These are phyloP conservation scores for Aphelinus atriplicis DNA, from an alignment of 1,140 invertebrate species.

Conservation along the genomic window DNA sequence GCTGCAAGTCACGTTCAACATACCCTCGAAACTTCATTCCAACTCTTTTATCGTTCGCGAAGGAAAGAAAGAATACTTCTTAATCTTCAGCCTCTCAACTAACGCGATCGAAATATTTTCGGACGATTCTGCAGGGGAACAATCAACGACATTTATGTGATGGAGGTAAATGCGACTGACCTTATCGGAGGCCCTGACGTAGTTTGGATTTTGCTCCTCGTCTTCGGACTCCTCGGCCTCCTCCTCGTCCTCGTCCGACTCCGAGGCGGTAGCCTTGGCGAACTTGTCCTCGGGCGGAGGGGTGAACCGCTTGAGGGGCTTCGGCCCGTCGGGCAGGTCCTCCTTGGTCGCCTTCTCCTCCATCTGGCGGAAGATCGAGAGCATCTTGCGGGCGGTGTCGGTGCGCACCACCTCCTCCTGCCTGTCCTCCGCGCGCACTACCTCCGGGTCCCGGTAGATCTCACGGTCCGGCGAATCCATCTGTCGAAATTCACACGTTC, in stretches of 20 bases:
- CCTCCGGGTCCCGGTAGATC: conserved; percentile 79
- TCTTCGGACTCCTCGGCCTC: conserved; percentile 69
- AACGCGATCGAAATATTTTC: too few relatives aligned
- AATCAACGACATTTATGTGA: too few relatives aligned
- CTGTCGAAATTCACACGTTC: conserved; percentile 47
- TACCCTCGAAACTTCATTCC: too few relatives aligned
- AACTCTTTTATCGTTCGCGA: too few relatives aligned
- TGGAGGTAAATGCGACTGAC: conserved; percentile 41
- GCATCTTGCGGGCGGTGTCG: conserved; percentile 85
- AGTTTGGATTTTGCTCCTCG: conserved; percentile 68
- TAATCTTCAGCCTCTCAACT: too few relatives aligned
- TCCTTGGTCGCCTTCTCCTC: conserved; percentile 76
- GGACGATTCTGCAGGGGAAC: too few relatives aligned
- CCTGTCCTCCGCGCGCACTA: conserved; percentile 74
- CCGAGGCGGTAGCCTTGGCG: conserved; percentile 65
- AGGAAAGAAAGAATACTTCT: too few relatives aligned
- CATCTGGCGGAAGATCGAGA: conserved; percentile 87
- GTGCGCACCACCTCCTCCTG: conserved; percentile 66
- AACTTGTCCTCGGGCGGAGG: conserved; percentile 82
- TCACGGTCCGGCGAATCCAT: conserved; percentile 78
- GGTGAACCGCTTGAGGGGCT: conserved; percentile 88
- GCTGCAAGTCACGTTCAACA: too few relatives aligned
- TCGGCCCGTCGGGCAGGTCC: conserved; percentile 73
- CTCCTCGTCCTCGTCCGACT: conserved; percentile 70
- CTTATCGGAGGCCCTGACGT: conserved; percentile 69